phyloP scores from a whole-genome alignment of 2,797 vertebrate genomes.

The Nannoperca obscura region DNA sequence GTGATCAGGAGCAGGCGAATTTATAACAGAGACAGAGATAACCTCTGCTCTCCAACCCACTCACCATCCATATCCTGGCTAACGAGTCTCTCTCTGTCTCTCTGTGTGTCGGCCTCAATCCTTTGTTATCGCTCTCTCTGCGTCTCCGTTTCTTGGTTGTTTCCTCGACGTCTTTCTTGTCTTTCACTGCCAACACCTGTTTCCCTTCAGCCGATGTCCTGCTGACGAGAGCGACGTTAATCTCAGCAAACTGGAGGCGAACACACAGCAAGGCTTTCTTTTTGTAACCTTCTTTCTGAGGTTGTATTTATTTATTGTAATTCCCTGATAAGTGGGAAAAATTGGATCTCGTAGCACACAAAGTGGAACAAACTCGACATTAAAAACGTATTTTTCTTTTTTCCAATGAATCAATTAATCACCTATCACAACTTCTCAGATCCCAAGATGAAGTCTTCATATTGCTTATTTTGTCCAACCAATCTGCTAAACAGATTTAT shows the following conservation, averaged over 20 bases:
- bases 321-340: background rate
- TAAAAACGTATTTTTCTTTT: background rate
- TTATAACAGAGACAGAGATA: conserved; percentile 45
- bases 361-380: background rate
- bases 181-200: conserved; percentile 39
- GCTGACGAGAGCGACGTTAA: conserved; percentile 30
- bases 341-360: background rate
- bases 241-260: conserved; percentile 17
- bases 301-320: background rate
- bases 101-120: background rate
- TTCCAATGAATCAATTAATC: background rate
- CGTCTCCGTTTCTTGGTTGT: background rate
- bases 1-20: conserved; percentile 35
- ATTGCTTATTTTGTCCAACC: background rate
- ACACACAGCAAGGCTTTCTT: background rate
- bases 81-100: conserved; percentile 4
- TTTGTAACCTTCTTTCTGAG: background rate
- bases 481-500: no score
- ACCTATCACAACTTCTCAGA: background rate
- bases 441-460: no score
- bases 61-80: conserved; percentile 34
- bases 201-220: conserved; percentile 28
- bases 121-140: background rate
- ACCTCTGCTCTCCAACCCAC: conserved; percentile 50
- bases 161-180: conserved; percentile 10